Conservation (phyloP, 2,888 invertebrate genomes). For the Iphiclides podalirius region DNA sequence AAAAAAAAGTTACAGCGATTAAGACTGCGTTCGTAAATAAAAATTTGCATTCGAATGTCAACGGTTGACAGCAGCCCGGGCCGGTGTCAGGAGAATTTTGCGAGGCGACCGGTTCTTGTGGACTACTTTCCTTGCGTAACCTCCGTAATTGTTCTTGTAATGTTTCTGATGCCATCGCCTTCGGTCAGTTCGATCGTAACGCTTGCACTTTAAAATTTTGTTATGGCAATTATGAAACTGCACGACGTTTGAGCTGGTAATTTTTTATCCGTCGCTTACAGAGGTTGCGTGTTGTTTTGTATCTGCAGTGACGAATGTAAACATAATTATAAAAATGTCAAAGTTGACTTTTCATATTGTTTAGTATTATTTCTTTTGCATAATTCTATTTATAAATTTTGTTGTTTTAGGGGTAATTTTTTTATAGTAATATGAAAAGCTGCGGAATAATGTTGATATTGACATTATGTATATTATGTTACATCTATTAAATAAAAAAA, state of each 20-base stretch:
- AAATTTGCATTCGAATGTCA: constrained; percentile 26
- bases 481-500: too few relatives aligned
- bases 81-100: constrained; percentile 16
- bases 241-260: background rate
- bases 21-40: background rate
- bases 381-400: too few relatives aligned
- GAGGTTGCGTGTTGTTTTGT: too few relatives aligned
- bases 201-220: constrained; percentile 7
- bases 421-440: too few relatives aligned
- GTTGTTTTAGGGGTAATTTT: too few relatives aligned
- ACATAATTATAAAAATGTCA: too few relatives aligned
- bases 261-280: background rate
- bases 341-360: too few relatives aligned
- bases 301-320: too few relatives aligned
- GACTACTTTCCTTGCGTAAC: constrained; percentile 40
- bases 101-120: constrained; percentile 38
- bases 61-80: background rate
- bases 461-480: too few relatives aligned
- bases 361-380: too few relatives aligned
- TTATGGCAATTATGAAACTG: background rate
- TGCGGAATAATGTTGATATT: too few relatives aligned
- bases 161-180: constrained; percentile 23
- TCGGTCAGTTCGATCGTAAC: constrained; percentile 23
- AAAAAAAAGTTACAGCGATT: background rate
- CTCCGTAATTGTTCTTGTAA: constrained; percentile 36